Evolutionary conservation across 2,888 invertebrate species (phyloP), one percentile per base, ranked within the genome.

Genomic region (Pristionchus fissidentatus): DNA sequence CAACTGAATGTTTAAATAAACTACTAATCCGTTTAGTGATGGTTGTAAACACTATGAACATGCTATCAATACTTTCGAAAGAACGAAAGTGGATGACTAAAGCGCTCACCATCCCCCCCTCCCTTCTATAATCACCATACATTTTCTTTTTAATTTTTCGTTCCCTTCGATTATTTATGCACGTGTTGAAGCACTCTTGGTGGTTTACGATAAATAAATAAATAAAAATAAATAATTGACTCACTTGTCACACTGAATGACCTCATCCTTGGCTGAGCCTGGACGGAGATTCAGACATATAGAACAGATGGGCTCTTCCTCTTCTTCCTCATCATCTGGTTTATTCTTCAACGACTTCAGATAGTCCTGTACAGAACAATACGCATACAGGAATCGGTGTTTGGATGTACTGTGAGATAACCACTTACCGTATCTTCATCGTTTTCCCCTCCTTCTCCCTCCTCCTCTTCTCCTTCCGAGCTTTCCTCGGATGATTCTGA

Each of bases 181-280:
- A 70, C 35, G 15, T 70, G 19, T 32, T 15, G 35, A 38, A 15
- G 19, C 35, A 70, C 70, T 7, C 7, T 57, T 3, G 5, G 13
- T 8, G 10, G 5, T 57, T 55, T n/a, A 38, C 19, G 29, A 57
- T 35, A 55, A 79, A 79, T n/a, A 46, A 10, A 62, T 10, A 43
- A 1, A 73, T n/a, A n/a, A 41, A 41, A 1, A 5, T n/a, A 22
- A 3, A 55, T 41, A 60, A 46, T 19, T 19, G 29, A 73, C 85
- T 81, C 60, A 89, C 89, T 85, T 87, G 75, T 90, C 90, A 83
- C 91, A 91, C 43, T 87, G 87, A 70, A 91, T 86, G 43, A 90
- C 87, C 46, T 89, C 88, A 15, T 87, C 88, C 7, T 84, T 85
- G 15, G 78, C 75, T 4, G 55, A 83, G 3, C 77, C 60, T 10